These are phyloP conservation scores for Forbesichthys papilliferus DNA, from an alignment of 2,113 vertebrate species.

Conservation along the genomic window DNA sequence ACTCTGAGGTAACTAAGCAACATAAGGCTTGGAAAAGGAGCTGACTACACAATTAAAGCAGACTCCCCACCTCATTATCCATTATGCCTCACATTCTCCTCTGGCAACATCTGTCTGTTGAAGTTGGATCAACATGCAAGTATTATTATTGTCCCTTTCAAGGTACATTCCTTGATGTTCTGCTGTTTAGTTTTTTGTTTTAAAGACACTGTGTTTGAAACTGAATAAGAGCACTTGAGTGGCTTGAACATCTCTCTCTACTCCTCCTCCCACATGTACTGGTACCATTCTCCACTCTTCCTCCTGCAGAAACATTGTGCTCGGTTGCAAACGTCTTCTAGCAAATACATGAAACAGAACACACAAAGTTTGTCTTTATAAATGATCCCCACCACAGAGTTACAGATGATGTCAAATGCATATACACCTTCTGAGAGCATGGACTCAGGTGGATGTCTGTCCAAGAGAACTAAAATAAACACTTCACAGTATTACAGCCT, in stretches of 20 bases:
- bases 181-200: too few species aligned
- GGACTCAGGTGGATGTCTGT: slow-evolving; percentile 9
- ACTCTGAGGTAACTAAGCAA: slow-evolving; percentile 51
- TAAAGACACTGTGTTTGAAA: too few species aligned
- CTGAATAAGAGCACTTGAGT: too few species aligned
- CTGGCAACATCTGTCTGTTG: slow-evolving; percentile 12
- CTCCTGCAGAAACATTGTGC: neutral
- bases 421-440: slow-evolving; percentile 20
- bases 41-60: slow-evolving; percentile 65
- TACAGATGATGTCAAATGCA: slow-evolving; percentile 11
- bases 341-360: too few species aligned
- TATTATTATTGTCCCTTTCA: too few species aligned
- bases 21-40: slow-evolving; percentile 52
- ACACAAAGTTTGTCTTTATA: too few species aligned
- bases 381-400: too few species aligned
- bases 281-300: too few species aligned
- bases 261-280: too few species aligned
- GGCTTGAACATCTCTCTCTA: too few species aligned
- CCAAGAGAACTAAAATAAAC: neutral
- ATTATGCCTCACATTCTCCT: slow-evolving; percentile 15
- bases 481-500: neutral
- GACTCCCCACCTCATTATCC: slow-evolving; percentile 21
- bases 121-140: neutral
- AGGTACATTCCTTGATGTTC: too few species aligned
- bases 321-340: neutral